Evolutionary conservation across 2,888 invertebrate genomes (phyloP).

Genomic region (Pseudanteris insignis): DNA sequence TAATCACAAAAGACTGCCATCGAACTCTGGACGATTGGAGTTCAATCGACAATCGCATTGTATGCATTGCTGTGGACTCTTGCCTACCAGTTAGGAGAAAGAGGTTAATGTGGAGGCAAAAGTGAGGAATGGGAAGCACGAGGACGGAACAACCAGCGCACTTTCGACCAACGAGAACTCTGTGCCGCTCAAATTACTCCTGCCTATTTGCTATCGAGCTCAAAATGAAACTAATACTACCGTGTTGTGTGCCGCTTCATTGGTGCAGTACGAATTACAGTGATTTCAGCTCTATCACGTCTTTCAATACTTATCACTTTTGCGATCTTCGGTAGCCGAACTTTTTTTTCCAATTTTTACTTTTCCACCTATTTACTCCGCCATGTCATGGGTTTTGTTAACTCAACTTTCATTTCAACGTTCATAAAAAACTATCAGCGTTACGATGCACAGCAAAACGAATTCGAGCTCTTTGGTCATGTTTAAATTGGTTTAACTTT

Average conservation of each 20-base stretch:
- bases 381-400: too few species aligned
- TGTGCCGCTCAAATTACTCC: slow-evolving; percentile 39
- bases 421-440: too few species aligned
- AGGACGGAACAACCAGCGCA: slow-evolving; percentile 51
- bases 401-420: too few species aligned
- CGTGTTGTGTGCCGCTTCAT: slow-evolving; percentile 23
- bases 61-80: slow-evolving; percentile 38
- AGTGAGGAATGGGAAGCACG: slow-evolving; percentile 20
- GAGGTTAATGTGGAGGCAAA: slow-evolving; percentile 12
- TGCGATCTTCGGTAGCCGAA: slow-evolving; percentile 20
- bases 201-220: slow-evolving; percentile 45
- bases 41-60: slow-evolving; percentile 51
- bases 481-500: not conserved
- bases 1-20: slow-evolving; percentile 50
- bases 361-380: slow-evolving; percentile 1
- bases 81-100: slow-evolving; percentile 1
- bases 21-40: slow-evolving; percentile 44
- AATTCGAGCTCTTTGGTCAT: too few species aligned
- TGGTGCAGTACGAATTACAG: slow-evolving; percentile 18
- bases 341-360: slow-evolving; percentile 12
- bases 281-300: slow-evolving; percentile 18
- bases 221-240: slow-evolving; percentile 48
- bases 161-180: slow-evolving; percentile 52
- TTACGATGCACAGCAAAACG: too few species aligned
- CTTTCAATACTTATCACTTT: slow-evolving; percentile 33